Base-by-base conservation (phyloP, 1,140 invertebrate species). In the Megathymus violae region DNA sequence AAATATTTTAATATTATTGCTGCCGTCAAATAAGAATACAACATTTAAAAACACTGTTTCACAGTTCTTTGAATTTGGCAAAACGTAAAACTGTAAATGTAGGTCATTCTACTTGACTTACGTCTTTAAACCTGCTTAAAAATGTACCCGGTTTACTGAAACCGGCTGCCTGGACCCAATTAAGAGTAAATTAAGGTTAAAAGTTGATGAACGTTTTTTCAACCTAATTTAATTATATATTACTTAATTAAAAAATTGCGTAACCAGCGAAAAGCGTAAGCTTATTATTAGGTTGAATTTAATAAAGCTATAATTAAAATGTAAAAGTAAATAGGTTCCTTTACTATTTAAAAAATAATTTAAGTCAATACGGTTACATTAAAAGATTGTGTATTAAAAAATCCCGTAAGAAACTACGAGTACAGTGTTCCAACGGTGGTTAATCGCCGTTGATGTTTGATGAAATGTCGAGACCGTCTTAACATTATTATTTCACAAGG, bases 111-210 rank as follows among this genome's bases (percentile, higher is more conserved):
- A 43, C 27, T 59, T 41, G 43, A 36, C 54, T 59, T 22, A 19
- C 54, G 54, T 16, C 47, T 56, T 34, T 36, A 36, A 59, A 46
- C n/a, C n/a, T n/a, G 41, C 44, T 59, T 59, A 16, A 36, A 59
- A 59, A 36, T 59, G 43, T 46, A 47, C 31, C 47, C 25, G 54
- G 54, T 47, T 46, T 47, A 46, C 25, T 58, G 13, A 44, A 19
- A 59, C 43, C 52, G 40, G 40, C 52, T 41, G 52, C 41, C 54
- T n/a, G 54, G 41, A 46, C 27, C 41, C 54, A 59, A 47, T 59
- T 59, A 59, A 44, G 43, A 47, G 54, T 19, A 47, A 59, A 59
- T 59, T 59, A 47, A 47, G 41, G 54, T 46, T 34, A 56, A 59
- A 47, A 46, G 31, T 22, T 22, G 13, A 41, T 10, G 25, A 58